Base-by-base conservation (phyloP, 2,113 vertebrate genomes). In the Sceloporus undulatus region DNA sequence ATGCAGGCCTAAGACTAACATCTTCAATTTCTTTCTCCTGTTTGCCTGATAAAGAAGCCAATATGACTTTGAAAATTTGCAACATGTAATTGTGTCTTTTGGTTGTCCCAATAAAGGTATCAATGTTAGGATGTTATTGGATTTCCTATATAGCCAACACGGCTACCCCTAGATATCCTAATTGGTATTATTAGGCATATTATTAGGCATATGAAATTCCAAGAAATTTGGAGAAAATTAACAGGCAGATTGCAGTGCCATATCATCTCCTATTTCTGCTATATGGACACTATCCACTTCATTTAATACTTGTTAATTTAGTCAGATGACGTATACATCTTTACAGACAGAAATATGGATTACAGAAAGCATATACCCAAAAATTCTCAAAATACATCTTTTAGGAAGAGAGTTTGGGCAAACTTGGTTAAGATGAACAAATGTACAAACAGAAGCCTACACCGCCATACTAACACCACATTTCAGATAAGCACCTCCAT, bases 401-500 rank as follows among this genome's bases (percentile, higher is more conserved):
- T 85, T 11, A 21, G 5, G 23, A 85, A 85, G 23, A 85, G 9
- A 85, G 34, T 68, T 34, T 79, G n/a, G 29, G 76, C 6, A 8
- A 86, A 79, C 42, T 21, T 1, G 14, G 40, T 38, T 86, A 59
- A n/a, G 42, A 75, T 54, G 85, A 66, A 65, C 21, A 62, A 2
- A 79, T 11, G 3, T 48, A 85, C 1, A 38, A 73, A 2, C 14
- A 92, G 87, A 84, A 14, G 4, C 38, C 3, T 82, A 23, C 77
- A 75, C 3, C 62, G 38, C 25, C 71, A 9, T 62, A 27, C 38
- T 11, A 89, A 4, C 59, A 70, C 85, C 40, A 92, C 73, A 89
- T 77, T 84, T 85, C 42, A 34, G 59, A 77, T 59, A 48, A 62
- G 75, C 94, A 99, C 99, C 98, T 97, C 97, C 97, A 70, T 93